Conservation (phyloP, 2,113 vertebrate genomes). For the Rallus limicola region DNA sequence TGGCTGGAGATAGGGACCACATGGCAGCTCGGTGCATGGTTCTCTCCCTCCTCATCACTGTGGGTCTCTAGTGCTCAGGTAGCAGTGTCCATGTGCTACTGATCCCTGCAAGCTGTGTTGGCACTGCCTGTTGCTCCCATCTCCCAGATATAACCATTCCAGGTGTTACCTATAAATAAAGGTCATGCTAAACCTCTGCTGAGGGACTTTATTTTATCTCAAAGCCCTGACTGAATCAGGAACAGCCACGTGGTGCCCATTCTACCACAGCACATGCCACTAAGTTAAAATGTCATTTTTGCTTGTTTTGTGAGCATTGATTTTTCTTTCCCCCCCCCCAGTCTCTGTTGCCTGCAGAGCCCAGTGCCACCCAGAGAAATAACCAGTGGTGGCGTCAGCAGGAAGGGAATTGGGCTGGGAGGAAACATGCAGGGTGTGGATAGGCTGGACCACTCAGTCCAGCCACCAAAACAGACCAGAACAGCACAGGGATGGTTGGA, state of each 20-base stretch:
- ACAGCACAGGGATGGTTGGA: background rate
- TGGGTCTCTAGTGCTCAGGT: too few relatives aligned
- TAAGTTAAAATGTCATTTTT: background rate
- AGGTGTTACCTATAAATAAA: background rate
- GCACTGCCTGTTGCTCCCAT: background rate
- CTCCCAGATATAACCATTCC: background rate
- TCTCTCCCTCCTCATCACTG: too few relatives aligned
- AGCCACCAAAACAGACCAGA: background rate
- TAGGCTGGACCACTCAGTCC: background rate
- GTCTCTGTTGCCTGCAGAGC: background rate
- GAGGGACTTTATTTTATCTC: background rate
- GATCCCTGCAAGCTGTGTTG: background rate
- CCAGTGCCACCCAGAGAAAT: background rate
- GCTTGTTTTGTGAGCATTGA: background rate
- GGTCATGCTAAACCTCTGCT: background rate
- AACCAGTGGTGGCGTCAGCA: background rate
- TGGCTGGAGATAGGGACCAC: too few relatives aligned
- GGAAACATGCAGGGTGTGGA: background rate
- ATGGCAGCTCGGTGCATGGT: too few relatives aligned
- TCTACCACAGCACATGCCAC: rapidly evolving
- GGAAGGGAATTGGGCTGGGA: background rate
- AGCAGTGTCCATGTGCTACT: background rate
- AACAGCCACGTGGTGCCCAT: background rate
- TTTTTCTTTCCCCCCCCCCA: background rate
- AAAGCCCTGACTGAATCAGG: background rate